Percentiles rank a stretch among this genome's conserved stretches.
These are phyloP conservation scores for Enteromius trimaculatus DNA, from an alignment of 2,797 vertebrate genomes.

Conservation along the genomic window DNA sequence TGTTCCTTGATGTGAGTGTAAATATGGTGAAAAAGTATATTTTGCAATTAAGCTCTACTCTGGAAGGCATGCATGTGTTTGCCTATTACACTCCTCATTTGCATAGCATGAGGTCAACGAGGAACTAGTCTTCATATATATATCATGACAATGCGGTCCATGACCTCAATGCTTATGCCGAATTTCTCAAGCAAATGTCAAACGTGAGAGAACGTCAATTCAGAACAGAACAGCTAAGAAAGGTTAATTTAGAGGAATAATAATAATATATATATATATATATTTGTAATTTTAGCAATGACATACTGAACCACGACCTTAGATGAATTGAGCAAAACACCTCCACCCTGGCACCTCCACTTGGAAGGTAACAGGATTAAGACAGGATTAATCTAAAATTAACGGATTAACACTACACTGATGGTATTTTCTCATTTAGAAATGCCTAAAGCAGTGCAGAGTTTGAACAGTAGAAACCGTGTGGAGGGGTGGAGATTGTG, in stretches of 20 bases:
- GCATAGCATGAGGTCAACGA: background rate
- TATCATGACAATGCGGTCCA: background rate
- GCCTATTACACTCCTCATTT: background rate
- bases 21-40: background rate
- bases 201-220: background rate
- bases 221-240: background rate
- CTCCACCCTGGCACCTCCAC: constrained; percentile 8
- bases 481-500: constrained; percentile 3
- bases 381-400: constrained; percentile 48
- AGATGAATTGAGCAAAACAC: constrained; percentile 41
- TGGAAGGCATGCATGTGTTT: background rate
- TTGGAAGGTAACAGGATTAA: constrained; percentile 44
- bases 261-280: background rate
- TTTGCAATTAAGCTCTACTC: background rate
- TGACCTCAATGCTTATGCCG: background rate
- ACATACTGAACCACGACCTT: background rate
- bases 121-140: background rate
- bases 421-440: constrained; percentile 18
- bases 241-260: background rate
- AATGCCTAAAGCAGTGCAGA: background rate
- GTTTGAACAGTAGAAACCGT: background rate
- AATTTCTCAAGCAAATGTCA: constrained; percentile 8
- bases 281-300: background rate
- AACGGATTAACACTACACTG: constrained; percentile 47
- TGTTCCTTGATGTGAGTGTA: background rate